Conservation (phyloP, 2,888 invertebrate genomes). For the Leptura quadrifasciata region DNA sequence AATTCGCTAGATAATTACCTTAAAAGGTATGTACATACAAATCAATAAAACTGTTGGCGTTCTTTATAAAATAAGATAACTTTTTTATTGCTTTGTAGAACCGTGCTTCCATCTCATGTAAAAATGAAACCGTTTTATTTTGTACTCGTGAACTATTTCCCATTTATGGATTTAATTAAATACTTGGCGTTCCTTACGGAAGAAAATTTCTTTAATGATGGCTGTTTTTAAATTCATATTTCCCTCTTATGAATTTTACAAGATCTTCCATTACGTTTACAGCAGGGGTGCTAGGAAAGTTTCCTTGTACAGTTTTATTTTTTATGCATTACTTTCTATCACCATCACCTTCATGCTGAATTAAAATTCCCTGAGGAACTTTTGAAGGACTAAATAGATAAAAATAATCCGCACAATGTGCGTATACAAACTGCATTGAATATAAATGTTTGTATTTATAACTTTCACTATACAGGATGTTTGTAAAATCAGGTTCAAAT, state of each 20-base stretch:
- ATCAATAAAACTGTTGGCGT: background rate
- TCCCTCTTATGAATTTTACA: conserved; percentile 30
- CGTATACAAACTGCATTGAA: background rate
- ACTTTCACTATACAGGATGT: background rate
- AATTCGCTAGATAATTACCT: no score
- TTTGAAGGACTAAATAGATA: background rate
- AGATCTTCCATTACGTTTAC: conserved; percentile 16
- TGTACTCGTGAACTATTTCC: background rate
- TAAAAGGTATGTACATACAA: background rate
- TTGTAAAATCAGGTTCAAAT: no score
- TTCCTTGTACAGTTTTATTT: conserved; percentile 13
- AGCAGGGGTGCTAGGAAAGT: conserved; percentile 19
- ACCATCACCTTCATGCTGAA: conserved; percentile 2
- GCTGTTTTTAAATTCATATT: conserved; percentile 29
- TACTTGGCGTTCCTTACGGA: conserved; percentile 1
- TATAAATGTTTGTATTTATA: background rate
- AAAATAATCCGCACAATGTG: background rate
- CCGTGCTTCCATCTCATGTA: background rate
- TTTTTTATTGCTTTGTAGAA: background rate
- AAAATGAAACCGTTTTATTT: conserved; percentile 7
- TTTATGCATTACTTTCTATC: conserved; percentile 27
- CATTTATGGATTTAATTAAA: conserved; percentile 19
- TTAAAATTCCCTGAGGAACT: conserved; percentile 3
- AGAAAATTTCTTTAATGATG: conserved; percentile 19
- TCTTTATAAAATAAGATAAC: background rate